Base-by-base conservation (phyloP, 2,888 invertebrate species). In the Phoenoteleia sp. region DNA sequence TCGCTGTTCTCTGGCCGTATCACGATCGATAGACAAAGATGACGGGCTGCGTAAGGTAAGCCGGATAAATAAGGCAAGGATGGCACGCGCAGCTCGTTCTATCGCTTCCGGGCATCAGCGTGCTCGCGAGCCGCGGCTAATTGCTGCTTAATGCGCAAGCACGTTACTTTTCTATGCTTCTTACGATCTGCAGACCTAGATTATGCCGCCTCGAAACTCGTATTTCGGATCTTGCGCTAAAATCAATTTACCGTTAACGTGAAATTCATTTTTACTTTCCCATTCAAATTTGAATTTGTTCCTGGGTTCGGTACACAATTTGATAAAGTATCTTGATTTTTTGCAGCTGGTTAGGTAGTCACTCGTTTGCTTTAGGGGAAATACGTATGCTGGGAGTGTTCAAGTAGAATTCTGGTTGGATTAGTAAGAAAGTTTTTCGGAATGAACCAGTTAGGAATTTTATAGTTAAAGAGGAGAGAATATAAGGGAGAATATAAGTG, bases 101-200 rank as follows among this genome's bases (percentile, higher is more conserved):
- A 92, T 92, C 92, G 91, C 92, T 92, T 92, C 92, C 92, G 92
- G 92, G 92, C 92, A 92, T 92, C 92, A 92, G 91, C 89, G 92
- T 92, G 92, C 92, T 92, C 92, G 92, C 91, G 90, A 92, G 91
- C 92, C 92, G 92, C 92, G 90, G 92, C 92, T 92, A 92, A 92
- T 92, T 92, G 92, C 92, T 91, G 91, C 92, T 92, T 92, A 92
- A 92, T 92, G 92, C 91, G 90, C 90, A 89, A 88, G 89, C 89
- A 89, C 87, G 88, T 89, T 90, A 87, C 90, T 90, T 91, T 91
- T 90, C 91, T 91, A 88, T 88, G 88, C 86, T 27, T 42, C 76
- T 75, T 62, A 60, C 76, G 76, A 87, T 86, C 82, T 76, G 64
- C 86, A 85, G 74, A 79, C 79, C 80, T 83, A 86, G 85, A 87